Base-by-base conservation (phyloP, 1,140 invertebrate genomes). In the Eumaeus atala region DNA sequence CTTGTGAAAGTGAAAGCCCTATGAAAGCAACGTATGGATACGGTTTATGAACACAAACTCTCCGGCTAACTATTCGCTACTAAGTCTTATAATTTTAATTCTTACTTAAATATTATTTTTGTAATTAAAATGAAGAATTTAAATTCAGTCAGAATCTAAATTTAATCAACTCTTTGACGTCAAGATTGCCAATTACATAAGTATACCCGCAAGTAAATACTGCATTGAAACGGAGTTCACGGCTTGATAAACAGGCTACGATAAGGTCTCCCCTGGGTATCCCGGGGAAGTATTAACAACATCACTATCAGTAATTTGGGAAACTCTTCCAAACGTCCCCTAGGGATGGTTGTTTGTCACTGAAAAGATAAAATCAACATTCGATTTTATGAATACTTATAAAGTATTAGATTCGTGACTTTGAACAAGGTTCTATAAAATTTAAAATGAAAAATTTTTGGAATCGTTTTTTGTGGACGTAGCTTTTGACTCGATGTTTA, bases 161-260 rank as follows among this genome's bases (percentile, higher is more conserved):
- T n/a, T n/a, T n/a, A n/a, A n/a, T n/a, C n/a, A n/a, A n/a, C n/a
- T n/a, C n/a, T n/a, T n/a, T n/a, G n/a, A n/a, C n/a, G n/a, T n/a
- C n/a, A n/a, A n/a, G n/a, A n/a, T n/a, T n/a, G n/a, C n/a, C n/a
- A n/a, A n/a, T n/a, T 28, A 28, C 21, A 28, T 28, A 6, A 28
- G 21, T 6, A 6, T 28, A 28, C 6, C 6, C 21, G 21, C 21
- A 28, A 28, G 6, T 28, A 44, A 9, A 44, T 44, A 16, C 17
- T 16, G 12, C 12, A 16, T 14, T 14, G 40, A 44, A 44, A 16
- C 9, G 40, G 40, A 14, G n/a, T n/a, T 44, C 40, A 16, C 12
- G 17, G 17, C 16, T 44, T 44, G 40, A 44, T 16, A 44, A 44
- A 44, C 40, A 44, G 12, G 12, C 38, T 16, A 44, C 9, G 40